These are phyloP conservation scores for Epinephelus fuscoguttatus DNA, from an alignment of 2,113 vertebrate genomes.

Conservation along the genomic window DNA sequence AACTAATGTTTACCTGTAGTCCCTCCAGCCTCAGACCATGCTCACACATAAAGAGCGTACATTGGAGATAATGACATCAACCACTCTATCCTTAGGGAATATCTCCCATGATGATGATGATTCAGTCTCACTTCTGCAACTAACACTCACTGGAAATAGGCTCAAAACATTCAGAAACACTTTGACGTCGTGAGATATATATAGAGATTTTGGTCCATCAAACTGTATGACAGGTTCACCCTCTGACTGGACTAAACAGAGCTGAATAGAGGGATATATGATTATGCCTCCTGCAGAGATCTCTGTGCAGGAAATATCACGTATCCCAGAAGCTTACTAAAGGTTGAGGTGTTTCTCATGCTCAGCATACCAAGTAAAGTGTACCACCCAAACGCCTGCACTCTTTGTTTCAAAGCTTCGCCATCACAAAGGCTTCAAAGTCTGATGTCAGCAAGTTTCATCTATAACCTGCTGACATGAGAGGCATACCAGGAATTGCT, in stretches of 20 bases:
- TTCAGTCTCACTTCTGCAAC: constrained; percentile 1
- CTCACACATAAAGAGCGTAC: constrained; percentile 42
- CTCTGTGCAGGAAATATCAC: constrained; percentile 9
- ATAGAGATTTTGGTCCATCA: neutral
- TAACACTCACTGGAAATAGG: constrained; percentile 4
- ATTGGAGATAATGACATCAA: constrained; percentile 51
- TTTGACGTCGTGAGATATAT: neutral
- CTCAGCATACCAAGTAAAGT: constrained; percentile 47
- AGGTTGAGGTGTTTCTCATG: constrained; percentile 48
- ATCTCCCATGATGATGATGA: constrained; percentile 33
- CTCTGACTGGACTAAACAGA: constrained; percentile 6
- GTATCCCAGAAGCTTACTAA: constrained; percentile 36
- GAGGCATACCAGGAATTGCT: constrained; percentile 41
- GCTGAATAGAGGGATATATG: neutral
- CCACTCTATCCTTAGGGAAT: constrained; percentile 23
- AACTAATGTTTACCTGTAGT: constrained; percentile 58
- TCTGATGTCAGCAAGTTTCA: constrained; percentile 60
- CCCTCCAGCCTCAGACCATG: constrained; percentile 30
- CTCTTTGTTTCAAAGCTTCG: constrained; percentile 32
- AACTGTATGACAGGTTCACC: neutral
- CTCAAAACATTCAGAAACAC: constrained; percentile 2
- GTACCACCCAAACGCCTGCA: constrained; percentile 9
- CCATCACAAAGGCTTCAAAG: constrained; percentile 51
- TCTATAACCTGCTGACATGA: constrained; percentile 58
- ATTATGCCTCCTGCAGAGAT: constrained; percentile 15